Conservation (phyloP, 2,797 vertebrate genomes). For the Oreochromis mossambicus region DNA sequence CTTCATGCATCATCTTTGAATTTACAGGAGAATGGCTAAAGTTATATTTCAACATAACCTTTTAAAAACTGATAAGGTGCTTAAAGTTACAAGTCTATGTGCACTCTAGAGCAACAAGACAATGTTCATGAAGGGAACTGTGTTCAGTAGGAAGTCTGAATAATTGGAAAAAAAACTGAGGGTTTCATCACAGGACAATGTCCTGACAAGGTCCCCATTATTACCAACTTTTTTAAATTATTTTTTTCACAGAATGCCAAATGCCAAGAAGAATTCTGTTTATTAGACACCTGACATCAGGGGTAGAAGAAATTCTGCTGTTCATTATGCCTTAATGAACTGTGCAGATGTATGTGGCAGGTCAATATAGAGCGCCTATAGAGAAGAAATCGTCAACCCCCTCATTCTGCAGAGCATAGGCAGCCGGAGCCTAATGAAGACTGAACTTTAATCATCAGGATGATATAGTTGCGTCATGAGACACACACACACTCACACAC, state of each 20-base stretch:
- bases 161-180: not conserved
- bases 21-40: not conserved
- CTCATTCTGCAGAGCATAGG: constrained; percentile 39
- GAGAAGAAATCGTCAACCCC: constrained; percentile 38
- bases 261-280: constrained; percentile 46
- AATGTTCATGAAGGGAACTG: not conserved
- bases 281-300: constrained; percentile 47
- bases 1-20: not conserved
- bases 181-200: constrained; percentile 1
- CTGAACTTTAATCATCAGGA: constrained; percentile 71
- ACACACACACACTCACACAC: not conserved
- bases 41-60: not conserved
- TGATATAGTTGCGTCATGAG: constrained; percentile 55
- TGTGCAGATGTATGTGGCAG: constrained; percentile 75
- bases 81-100: not conserved
- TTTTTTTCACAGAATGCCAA: constrained; percentile 11
- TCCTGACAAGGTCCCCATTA: constrained; percentile 5
- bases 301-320: constrained; percentile 69
- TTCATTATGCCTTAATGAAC: constrained; percentile 75
- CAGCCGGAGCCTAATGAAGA: constrained; percentile 67
- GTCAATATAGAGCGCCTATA: constrained; percentile 62
- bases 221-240: not conserved
- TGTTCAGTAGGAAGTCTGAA: not conserved
- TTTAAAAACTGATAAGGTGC: not conserved
- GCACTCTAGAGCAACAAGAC: not conserved